Percentiles rank a stretch among this genome's conserved stretches.
These are phyloP conservation scores for Deilephila porcellus DNA, from an alignment of 2,888 invertebrate species.

Conservation along the genomic window DNA sequence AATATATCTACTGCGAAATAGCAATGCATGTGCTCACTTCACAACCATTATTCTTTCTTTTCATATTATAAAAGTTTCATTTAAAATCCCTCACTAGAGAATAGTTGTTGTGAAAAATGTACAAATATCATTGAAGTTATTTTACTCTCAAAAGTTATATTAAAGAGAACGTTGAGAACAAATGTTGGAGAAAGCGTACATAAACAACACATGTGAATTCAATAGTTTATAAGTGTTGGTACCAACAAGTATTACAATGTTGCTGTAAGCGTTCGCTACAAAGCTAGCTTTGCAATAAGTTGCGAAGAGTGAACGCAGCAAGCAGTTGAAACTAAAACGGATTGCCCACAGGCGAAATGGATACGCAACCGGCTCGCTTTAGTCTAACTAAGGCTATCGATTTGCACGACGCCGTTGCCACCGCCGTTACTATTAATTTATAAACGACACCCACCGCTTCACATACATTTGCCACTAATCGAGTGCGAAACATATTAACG, in stretches of 20 bases:
- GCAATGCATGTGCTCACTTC: background rate
- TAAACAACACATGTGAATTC: conserved; percentile 2
- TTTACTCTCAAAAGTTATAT: background rate
- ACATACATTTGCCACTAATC: conserved; percentile 35
- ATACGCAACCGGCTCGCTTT: conserved; percentile 46
- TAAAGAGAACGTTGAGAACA: background rate
- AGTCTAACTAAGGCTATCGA: conserved; percentile 60
- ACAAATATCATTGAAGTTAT: background rate
- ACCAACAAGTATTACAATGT: conserved; percentile 28
- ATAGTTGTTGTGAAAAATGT: background rate
- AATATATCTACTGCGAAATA: background rate
- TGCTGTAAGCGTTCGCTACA: conserved; percentile 33
- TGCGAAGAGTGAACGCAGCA: conserved; percentile 44
- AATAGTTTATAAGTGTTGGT: conserved; percentile 1
- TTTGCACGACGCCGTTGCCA: conserved; percentile 45
- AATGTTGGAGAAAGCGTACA: background rate
- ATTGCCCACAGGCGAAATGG: conserved; percentile 31
- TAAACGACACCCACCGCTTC: conserved; percentile 45
- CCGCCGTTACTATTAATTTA: conserved; percentile 47
- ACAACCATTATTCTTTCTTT: background rate
- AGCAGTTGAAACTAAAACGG: conserved; percentile 53
- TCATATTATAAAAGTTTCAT: background rate
- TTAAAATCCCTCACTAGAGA: background rate
- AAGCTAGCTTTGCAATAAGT: conserved; percentile 36
- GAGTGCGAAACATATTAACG: background rate